Evolutionary conservation across 1,140 invertebrate species (phyloP), one percentile per base, ranked within the genome.

Genomic region (Drosophila pseudoananassae): DNA sequence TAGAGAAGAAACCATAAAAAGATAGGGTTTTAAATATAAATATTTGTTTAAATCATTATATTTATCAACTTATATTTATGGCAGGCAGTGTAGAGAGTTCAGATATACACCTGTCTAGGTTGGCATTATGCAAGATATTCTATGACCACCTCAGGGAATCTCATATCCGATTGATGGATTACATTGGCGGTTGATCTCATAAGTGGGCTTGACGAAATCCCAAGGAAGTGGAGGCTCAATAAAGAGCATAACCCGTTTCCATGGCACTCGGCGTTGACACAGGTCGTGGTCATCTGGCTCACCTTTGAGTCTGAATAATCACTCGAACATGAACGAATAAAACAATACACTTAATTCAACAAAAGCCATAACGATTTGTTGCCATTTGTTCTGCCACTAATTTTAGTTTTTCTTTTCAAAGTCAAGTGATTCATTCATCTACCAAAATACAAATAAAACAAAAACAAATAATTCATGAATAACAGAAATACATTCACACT

Each of bases 401-500:
- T 74, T 91, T 90, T 91, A 91, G 89, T 89, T 90, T 36, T 77
- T 76, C 70, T 57, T 85, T 75, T 75, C 82, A 87, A 87, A 87
- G 82, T 88, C 82, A 88, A 76, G 82, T 87, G 82, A 87, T 68
- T 85, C 66, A 78, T 75, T 81, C 60, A 68, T 64, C 56, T 29
- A 49, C 36, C 60, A 27, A 58, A 64, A 64, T n/a, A 61, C 20
- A 58, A 60, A 20, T 1, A 64, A 61, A 58, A 76, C 56, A 70
- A 78, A 61, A 60, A 60, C 14, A 55, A 33, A 63, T 59, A 47
- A 47, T 47, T 23, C 40, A 38, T 27, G 47, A 47, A 23, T 38
- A 69, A 47, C 47, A 40, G 36, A 59, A 55, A 52, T 17, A 43
- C 15, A 56, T 45, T 50, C 40, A 56, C 43, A 20, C 17, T 10